Evolutionary conservation across 2,797 vertebrate genomes (phyloP), one percentile per base, ranked within the genome.

Genomic region (Enteromius treurensis): DNA sequence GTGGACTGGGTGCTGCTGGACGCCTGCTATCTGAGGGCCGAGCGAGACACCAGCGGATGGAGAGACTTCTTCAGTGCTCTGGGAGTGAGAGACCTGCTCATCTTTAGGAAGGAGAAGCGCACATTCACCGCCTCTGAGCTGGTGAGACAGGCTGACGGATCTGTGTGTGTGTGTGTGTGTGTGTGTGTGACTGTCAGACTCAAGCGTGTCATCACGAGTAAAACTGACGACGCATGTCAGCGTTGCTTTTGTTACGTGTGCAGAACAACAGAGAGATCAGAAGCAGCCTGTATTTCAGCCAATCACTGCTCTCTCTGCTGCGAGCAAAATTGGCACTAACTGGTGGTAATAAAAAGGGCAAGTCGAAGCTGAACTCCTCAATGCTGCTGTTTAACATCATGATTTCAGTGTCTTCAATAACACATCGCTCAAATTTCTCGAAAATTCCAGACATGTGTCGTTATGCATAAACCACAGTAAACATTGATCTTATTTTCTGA

Each of bases 1-100:
- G 93, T 86, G 49, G 93, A 95, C 4, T 96, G 95, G 95, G 82
- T 92, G 55, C 65, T 96, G 88, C 86, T 96, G 87, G 92, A 93
- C 80, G 84, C 91, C 19, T 91, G 92, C 81, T 96, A 96, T 13
- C 88, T 95, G 80, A 45, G 88, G 88, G 91, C 91, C 3, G 93
- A 95, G 19, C 6, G 51, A 0, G 94, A 96, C 47, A 77, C 92
- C 19, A 88, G 79, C 15, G 94, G 94, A 58, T 95, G 95, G 95
- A 92, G 92, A 37, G 92, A 93, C 68, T 88, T 96, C 75, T 92
- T 96, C 88, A 84, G 71, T 79, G 84, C 80, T 5, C 90, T 96
- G 29, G 95, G 95, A 13, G 94, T 95, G 84, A 89, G 89, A 68
- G 95, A 96, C 17, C 91, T 93, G 11, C 92, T 95, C 78, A 93